phyloP scores from a whole-genome alignment of 64 coral and sea anemone species.

The Porites australiensis region DNA sequence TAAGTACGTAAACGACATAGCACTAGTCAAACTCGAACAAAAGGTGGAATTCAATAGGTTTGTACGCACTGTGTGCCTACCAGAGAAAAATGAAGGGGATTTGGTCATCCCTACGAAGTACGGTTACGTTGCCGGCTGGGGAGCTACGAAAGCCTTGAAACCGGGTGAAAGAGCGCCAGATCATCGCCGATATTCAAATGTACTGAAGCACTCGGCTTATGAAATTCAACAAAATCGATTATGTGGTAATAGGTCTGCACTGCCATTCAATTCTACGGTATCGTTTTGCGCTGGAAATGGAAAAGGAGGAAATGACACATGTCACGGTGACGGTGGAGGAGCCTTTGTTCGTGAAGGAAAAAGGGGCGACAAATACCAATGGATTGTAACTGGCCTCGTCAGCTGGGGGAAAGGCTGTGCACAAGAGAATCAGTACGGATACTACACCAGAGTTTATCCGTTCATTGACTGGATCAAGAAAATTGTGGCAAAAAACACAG shows the following conservation, averaged over 20 bases:
- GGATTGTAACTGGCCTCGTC: slow-evolving; percentile 35
- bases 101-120: neutral
- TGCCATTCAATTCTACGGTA: neutral
- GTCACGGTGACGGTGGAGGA: slow-evolving; percentile 46
- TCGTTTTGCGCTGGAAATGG: slow-evolving; percentile 37
- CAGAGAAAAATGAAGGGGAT: neutral
- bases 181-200: neutral
- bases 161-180: too few species aligned
- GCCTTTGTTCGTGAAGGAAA: neutral
- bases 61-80: neutral
- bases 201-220: neutral
- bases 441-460: slow-evolving; percentile 22
- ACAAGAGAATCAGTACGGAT: slow-evolving; percentile 26
- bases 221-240: neutral
- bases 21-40: too few species aligned
- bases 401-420: slow-evolving; percentile 66
- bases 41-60: neutral
- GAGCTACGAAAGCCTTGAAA: neutral
- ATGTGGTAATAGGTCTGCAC: neutral
- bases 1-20: too few species aligned
- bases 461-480: slow-evolving; percentile 65
- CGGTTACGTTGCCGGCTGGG: neutral
- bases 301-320: slow-evolving; percentile 16
- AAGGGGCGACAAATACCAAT: neutral
- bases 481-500: too few species aligned